Base-by-base conservation (phyloP, 2,888 invertebrate genomes). In the Drosophila sordidapex region DNA sequence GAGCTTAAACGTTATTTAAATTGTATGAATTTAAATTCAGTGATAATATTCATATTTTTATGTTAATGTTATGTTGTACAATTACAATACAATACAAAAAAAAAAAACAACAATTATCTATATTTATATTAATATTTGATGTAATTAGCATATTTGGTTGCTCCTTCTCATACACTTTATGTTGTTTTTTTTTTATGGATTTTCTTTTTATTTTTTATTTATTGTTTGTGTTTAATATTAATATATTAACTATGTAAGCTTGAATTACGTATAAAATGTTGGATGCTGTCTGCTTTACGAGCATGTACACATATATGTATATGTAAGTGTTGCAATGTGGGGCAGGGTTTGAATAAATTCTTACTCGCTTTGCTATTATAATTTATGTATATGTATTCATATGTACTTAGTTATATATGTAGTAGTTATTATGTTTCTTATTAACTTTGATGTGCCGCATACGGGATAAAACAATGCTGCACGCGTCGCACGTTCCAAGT, bases 231-330 rank as follows among this genome's bases (percentile, higher is more conserved):
- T 79, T 65, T 81, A 62, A 70, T 76, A 76, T 63, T 63, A 64
- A 38, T 74, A 71, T 77, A 68, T 71, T 74, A 68, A 74, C 68
- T 79, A 79, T 68, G 61, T 87, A 85, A 85, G 84, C 85, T 82
- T 73, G 84, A 87, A 73, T 85, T 85, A 85, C 84, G 84, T 87
- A 85, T 85, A 84, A 85, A 84, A 85, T 87, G 51, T 76, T 60
- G 73, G 54, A 76, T 71, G 64, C 40, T 49, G 56, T 53, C 53
- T 66, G 61, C 68, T 62, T 66, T 57, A 58, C 43, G 71, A 65
- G 66, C 59, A 53, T 54, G 25, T 18, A 36, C 10, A 38, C 21
- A 29, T 21, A 31, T 11, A 59, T 51, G 43, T 60, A 25, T 29
- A 46, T 59, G 31, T 51, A 58, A 58, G 46, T 65, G 63, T 49